phyloP scores from a whole-genome alignment of 2,888 invertebrate species.

The Drosophila ustulata region DNA sequence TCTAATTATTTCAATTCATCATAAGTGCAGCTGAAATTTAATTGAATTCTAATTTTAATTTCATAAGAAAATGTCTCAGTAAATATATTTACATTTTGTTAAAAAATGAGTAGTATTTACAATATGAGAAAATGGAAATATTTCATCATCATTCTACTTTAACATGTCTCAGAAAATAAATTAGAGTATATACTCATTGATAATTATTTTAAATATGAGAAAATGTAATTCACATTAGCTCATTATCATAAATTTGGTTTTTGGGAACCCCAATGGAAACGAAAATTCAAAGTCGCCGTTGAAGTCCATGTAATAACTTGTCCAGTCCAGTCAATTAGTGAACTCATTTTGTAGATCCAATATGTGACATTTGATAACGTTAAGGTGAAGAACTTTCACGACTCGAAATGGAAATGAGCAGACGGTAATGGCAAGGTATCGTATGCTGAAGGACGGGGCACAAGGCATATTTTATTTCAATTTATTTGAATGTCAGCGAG shows the following conservation, averaged over 20 bases:
- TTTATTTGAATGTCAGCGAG: constrained; percentile 71
- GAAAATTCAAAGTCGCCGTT: not conserved
- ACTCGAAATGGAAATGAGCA: constrained; percentile 31
- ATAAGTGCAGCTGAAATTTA: not conserved
- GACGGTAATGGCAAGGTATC: constrained; percentile 3
- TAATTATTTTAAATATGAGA: no score
- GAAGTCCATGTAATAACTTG: constrained; percentile 28
- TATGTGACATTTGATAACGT: constrained; percentile 52
- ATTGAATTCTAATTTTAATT: not conserved
- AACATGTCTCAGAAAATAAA: no score
- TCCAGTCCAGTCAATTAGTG: constrained; percentile 46
- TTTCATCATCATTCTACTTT: no score
- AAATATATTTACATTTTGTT: no score
- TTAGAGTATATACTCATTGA: no score
- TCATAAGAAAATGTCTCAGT: not conserved
- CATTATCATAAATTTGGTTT: not conserved
- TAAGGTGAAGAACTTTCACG: constrained; percentile 58
- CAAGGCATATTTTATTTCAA: constrained; percentile 67
- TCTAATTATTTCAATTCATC: not conserved
- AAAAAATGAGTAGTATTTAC: no score
- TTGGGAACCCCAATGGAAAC: no score
- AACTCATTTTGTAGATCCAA: constrained; percentile 19
- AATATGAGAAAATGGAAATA: no score
- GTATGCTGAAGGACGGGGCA: constrained; percentile 9
- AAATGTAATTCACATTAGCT: not conserved